phyloP scores from a whole-genome alignment of 2,888 invertebrate species.

The Epinotia bilunana region DNA sequence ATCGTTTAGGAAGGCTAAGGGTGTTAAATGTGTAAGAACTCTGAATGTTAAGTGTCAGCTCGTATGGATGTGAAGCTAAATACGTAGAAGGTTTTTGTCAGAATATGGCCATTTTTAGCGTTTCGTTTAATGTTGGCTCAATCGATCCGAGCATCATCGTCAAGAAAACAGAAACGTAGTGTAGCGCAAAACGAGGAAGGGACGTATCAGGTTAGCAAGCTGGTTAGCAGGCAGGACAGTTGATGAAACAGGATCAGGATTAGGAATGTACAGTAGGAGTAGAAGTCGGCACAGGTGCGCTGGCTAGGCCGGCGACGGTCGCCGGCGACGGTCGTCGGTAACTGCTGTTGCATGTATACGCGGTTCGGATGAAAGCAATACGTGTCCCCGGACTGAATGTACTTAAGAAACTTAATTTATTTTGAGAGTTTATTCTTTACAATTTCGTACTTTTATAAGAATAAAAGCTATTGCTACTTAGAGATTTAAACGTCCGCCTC shows the following conservation, averaged over 20 bases:
- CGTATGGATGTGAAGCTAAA: constrained; percentile 70
- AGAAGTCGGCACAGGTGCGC: constrained; percentile 66
- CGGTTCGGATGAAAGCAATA: constrained; percentile 77
- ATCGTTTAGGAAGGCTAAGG: constrained; percentile 73
- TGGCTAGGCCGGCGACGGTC: constrained; percentile 56
- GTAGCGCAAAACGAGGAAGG: constrained; percentile 65
- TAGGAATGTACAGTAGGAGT: constrained; percentile 65
- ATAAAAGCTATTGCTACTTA: constrained; percentile 58
- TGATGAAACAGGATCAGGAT: constrained; percentile 52
- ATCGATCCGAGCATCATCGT: constrained; percentile 71
- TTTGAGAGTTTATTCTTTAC: constrained; percentile 82
- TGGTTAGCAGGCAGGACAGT: constrained; percentile 58
- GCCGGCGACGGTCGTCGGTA: constrained; percentile 68
- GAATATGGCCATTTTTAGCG: constrained; percentile 72
- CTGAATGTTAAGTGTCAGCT: constrained; percentile 76
- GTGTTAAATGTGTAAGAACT: constrained; percentile 76
- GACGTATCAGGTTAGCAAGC: constrained; percentile 55
- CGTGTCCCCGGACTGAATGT: constrained; percentile 78
- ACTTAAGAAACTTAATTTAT: constrained; percentile 83
- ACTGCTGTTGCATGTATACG: constrained; percentile 66
- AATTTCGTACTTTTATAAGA: constrained; percentile 79
- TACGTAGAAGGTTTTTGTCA: constrained; percentile 78
- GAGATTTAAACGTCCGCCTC: constrained; percentile 78
- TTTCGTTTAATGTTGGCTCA: constrained; percentile 73
- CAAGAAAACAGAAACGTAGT: constrained; percentile 47